Base-by-base conservation (phyloP, 2,888 invertebrate species). In the Spodoptera exigua region DNA sequence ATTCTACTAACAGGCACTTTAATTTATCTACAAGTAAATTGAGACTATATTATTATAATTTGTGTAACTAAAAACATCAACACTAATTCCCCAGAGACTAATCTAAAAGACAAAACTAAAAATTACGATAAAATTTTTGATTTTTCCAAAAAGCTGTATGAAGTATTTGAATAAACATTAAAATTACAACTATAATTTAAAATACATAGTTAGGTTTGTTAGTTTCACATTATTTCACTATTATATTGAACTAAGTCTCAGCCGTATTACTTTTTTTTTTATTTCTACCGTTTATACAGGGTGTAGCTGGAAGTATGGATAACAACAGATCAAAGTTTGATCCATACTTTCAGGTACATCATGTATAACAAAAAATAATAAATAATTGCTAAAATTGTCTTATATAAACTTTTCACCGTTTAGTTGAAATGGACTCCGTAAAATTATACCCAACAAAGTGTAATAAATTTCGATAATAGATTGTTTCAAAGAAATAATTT, bases 141-240 rank as follows among this genome's bases (percentile, higher is more conserved):
- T 68, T 73, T 67, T 73, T 73, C 18, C 40, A 46, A 59, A 17
- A 45, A 73, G 67, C 74, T 73, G 67, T 73, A 67, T 73, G 74
- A 40, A 67, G 40, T 17, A 32, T 21, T 39, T 32, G 17, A 41
- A 12, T 45, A 37, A 16, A 52, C 11, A 36, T 14, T 37, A 36
- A 10, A 35, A 36, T 27, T 45, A 36, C 9, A 46, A 51, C 18
- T 34, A 46, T 65, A 64, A 18, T 18, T 18, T 18, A 32, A 2
- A 65, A 27, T 40, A 52, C 17, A 27, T 52, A 32, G 18, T 59
- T 32, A 18, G n/a, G n/a, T n/a, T n/a, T 2, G 10, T 45, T 39
- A 41, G 7, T 39, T 13, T 44, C 51, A 43, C 48, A 47, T 47
- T 61, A 48, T 16, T 49, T 53, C 9, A 46, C 4, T 13, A 74